Percentiles rank a stretch among this genome's conserved stretches.
These are phyloP conservation scores for Datnioides undecimradiatus DNA, from an alignment of 2,113 vertebrate genomes.

Conservation along the genomic window DNA sequence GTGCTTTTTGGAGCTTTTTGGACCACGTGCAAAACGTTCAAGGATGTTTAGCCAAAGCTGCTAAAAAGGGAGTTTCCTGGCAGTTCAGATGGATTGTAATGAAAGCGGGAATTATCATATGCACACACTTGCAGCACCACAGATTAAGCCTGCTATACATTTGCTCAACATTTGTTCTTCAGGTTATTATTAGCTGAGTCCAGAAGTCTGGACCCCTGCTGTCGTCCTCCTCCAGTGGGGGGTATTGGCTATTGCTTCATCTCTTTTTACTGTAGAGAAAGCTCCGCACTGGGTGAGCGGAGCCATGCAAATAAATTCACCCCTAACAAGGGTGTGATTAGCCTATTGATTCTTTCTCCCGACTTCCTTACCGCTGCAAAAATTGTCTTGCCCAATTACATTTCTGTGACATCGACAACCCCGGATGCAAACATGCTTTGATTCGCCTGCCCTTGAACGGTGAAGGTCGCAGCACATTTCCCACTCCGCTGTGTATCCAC, in stretches of 20 bases:
- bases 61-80: background rate
- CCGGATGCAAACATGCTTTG: slow-evolving; percentile 36
- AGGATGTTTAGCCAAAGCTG: too few relatives aligned
- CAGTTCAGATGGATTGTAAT: background rate
- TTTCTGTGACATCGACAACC: slow-evolving; percentile 38
- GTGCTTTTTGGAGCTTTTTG: background rate
- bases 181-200: background rate
- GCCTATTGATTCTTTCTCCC: slow-evolving; percentile 60
- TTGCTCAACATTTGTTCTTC: slow-evolving; percentile 9
- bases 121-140: background rate
- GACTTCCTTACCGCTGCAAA: slow-evolving; percentile 45
- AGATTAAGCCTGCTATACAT: background rate
- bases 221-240: background rate
- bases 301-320: slow-evolving; percentile 64
- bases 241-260: slow-evolving; percentile 26
- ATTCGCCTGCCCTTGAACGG: background rate
- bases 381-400: slow-evolving; percentile 36
- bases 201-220: slow-evolving; percentile 22
- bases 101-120: background rate
- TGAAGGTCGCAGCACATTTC: slow-evolving; percentile 19
- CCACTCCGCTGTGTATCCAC: background rate
- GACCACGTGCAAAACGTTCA: background rate
- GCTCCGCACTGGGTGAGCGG: slow-evolving; percentile 9
- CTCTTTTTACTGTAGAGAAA: slow-evolving; percentile 28
- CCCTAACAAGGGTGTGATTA: slow-evolving; percentile 69